Conservation (phyloP, 2,113 vertebrate genomes). For the Halcyon senegalensis region DNA sequence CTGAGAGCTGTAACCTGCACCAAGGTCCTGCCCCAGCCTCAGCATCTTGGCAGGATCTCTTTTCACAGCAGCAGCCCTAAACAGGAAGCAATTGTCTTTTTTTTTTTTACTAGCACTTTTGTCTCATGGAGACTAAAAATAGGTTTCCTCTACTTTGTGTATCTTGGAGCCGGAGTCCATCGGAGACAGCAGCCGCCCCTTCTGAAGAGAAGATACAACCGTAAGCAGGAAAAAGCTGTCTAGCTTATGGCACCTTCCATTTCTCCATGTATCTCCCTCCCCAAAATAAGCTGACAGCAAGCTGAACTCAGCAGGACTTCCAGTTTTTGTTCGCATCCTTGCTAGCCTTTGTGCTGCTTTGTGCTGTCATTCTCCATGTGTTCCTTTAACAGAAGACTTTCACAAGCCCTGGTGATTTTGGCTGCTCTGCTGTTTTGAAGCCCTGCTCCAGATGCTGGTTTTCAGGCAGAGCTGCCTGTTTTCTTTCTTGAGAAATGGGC, state of each 20-base stretch:
- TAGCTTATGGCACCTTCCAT: neutral
- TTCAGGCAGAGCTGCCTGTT: neutral
- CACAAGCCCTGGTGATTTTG: neutral
- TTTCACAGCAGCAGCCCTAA: neutral
- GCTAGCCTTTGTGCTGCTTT: neutral
- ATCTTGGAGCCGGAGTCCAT: neutral
- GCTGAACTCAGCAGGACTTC: neutral
- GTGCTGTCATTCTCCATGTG: neutral
- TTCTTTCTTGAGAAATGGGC: neutral
- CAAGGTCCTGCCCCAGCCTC: neutral
- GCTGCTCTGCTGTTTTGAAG: neutral
- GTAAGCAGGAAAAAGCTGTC: neutral
- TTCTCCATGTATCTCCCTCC: neutral
- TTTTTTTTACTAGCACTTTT: neutral
- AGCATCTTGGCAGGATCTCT: neutral
- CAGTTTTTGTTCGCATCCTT: neutral
- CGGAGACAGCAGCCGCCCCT: neutral
- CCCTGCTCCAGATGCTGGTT: neutral
- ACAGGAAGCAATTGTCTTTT: conserved; percentile 41
- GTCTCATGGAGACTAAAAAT: conserved; percentile 1
- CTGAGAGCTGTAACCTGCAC: neutral
- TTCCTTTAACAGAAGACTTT: neutral
- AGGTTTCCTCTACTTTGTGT: neutral
- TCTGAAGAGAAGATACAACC: neutral
- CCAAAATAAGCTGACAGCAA: neutral